These are phyloP conservation scores for Lucilia cuprina DNA, from an alignment of 1,140 invertebrate species.

Conservation along the genomic window DNA sequence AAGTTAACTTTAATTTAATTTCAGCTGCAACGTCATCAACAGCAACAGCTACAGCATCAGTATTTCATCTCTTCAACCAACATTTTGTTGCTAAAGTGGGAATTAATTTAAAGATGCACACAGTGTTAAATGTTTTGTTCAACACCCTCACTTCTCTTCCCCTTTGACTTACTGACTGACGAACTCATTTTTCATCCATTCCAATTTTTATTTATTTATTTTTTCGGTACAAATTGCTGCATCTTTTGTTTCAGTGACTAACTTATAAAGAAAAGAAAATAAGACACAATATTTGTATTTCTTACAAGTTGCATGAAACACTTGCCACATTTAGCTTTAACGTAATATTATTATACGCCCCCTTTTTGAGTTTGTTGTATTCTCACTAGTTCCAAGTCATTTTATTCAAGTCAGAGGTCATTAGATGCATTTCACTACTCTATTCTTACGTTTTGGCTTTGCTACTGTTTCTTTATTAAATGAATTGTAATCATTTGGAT, in stretches of 20 bases:
- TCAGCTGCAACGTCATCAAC: background rate
- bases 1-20: background rate
- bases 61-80: background rate
- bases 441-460: background rate
- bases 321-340: background rate
- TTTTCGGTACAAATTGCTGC: background rate
- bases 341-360: background rate
- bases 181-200: background rate
- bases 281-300: background rate
- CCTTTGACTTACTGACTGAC: background rate
- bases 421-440: background rate
- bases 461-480: constrained; percentile 14
- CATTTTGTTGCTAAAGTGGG: background rate
- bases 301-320: constrained; percentile 2
- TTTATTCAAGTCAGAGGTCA: background rate
- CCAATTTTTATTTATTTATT: background rate
- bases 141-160: background rate
- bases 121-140: background rate
- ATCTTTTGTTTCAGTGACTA: background rate
- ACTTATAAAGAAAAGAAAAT: no score
- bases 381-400: background rate
- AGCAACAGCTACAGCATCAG: background rate
- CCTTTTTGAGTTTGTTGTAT: background rate
- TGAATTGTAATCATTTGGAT: constrained; percentile 1
- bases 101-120: background rate